Evolutionary conservation across 1,140 invertebrate genomes (phyloP).

Genomic region (Melipona quadrifasciata): DNA sequence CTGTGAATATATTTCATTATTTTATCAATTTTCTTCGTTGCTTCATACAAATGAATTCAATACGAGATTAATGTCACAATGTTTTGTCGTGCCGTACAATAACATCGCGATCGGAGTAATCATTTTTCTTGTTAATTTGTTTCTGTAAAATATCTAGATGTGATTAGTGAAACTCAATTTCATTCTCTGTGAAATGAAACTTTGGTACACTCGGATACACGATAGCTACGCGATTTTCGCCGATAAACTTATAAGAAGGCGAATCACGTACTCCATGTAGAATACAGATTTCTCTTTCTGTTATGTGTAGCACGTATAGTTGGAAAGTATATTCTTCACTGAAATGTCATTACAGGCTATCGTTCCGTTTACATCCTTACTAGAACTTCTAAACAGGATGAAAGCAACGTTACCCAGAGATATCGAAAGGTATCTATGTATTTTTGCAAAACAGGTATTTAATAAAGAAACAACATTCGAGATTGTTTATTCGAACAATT

Average conservation of each 20-base stretch:
- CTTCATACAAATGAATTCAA: too few relatives aligned
- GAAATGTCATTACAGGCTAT: constrained; percentile 57
- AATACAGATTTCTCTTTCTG: constrained; percentile 61
- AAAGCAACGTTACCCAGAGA: not conserved
- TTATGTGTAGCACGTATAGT: constrained; percentile 71
- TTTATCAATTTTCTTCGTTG: too few relatives aligned
- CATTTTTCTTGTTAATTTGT: not conserved
- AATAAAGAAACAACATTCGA: not conserved
- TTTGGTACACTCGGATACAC: constrained; percentile 19
- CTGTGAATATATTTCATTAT: not conserved
- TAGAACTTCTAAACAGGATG: constrained; percentile 50
- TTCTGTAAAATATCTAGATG: not conserved
- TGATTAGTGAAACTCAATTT: constrained; percentile 42
- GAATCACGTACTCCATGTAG: constrained; percentile 67
- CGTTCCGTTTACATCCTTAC: constrained; percentile 18
- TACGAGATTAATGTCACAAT: not conserved
- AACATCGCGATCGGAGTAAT: not conserved
- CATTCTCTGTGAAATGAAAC: constrained; percentile 13
- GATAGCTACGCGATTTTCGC: constrained; percentile 37
- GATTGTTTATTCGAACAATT: not conserved
- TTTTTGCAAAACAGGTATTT: not conserved
- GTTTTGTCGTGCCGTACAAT: not conserved
- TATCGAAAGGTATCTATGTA: not conserved
- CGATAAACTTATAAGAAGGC: constrained; percentile 55
- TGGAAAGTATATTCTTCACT: constrained; percentile 67